A percentile compares a stretch with the other conserved stretches of the same genome.
phyloP scores from a whole-genome alignment of 2,888 invertebrate species.

The Andrena bucephala region DNA sequence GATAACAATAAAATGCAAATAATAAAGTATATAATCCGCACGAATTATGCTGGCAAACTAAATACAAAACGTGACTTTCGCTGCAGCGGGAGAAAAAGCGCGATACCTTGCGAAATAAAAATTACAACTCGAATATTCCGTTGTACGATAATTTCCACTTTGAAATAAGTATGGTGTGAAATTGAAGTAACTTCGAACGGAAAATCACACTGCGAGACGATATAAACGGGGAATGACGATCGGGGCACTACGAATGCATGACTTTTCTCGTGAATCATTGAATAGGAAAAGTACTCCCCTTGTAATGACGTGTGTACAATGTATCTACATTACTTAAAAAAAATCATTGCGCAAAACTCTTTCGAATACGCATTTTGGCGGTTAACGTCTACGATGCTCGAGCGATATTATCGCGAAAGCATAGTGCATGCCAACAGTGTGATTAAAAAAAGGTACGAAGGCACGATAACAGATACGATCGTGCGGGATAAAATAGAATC shows the following conservation, averaged over 20 bases:
- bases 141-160: constrained; percentile 15
- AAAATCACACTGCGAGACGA: constrained; percentile 9
- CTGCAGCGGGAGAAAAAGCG: background rate
- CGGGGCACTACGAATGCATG: constrained; percentile 23
- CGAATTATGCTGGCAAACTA: constrained; percentile 24
- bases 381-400: constrained; percentile 26
- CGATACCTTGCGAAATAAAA: background rate
- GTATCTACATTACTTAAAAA: constrained; percentile 65
- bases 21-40: constrained; percentile 1
- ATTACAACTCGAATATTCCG: constrained; percentile 18
- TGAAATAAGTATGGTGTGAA: constrained; percentile 14
- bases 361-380: constrained; percentile 51
- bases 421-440: background rate
- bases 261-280: constrained; percentile 74
- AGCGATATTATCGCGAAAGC: constrained; percentile 4
- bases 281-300: constrained; percentile 69
- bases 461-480: constrained; percentile 5
- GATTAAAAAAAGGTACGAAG: background rate
- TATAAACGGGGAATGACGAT: background rate
- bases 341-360: constrained; percentile 38
- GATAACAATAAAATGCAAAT: constrained; percentile 44
- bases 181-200: background rate
- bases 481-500: constrained; percentile 54
- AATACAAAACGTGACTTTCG: background rate
- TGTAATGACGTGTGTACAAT: constrained; percentile 75